Evolutionary conservation across 2,888 invertebrate genomes (phyloP).

Genomic region (Alentia gelatinosa): DNA sequence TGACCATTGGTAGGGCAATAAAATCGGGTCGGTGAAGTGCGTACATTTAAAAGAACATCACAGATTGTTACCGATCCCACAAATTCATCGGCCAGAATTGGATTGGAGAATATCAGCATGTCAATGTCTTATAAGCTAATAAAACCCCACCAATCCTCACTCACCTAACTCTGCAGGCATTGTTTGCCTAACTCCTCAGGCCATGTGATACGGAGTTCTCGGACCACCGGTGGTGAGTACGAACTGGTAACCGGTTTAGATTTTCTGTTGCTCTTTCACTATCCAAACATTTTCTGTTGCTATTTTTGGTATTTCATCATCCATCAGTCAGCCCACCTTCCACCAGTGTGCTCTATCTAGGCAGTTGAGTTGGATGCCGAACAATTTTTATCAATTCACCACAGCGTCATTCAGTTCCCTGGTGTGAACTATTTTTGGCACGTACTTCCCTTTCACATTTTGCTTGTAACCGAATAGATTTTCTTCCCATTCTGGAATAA

Average conservation of each 20-base stretch:
- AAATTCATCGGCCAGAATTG: too few relatives aligned
- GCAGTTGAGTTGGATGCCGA: background rate
- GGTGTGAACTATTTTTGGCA: background rate
- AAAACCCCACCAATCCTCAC: background rate
- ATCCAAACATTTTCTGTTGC: background rate
- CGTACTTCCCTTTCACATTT: background rate
- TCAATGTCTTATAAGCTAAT: too few relatives aligned
- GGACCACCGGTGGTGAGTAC: background rate
- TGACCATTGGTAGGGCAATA: too few relatives aligned
- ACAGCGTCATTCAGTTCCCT: background rate
- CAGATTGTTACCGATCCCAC: too few relatives aligned
- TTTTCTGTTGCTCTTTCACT: background rate
- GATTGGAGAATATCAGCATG: background rate
- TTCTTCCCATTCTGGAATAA: too few relatives aligned
- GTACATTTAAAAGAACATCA: too few relatives aligned
- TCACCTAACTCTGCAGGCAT: background rate
- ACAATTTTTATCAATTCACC: background rate
- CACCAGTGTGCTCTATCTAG: background rate
- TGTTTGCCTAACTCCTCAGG: conserved; percentile 22
- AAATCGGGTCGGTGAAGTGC: too few relatives aligned
- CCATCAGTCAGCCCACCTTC: background rate
- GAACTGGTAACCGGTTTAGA: background rate
- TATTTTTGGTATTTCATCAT: background rate
- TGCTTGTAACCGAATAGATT: background rate
- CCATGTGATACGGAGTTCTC: background rate